Evolutionary conservation across 2,888 invertebrate genomes (phyloP).

Genomic region (Machimus atricapillus): DNA sequence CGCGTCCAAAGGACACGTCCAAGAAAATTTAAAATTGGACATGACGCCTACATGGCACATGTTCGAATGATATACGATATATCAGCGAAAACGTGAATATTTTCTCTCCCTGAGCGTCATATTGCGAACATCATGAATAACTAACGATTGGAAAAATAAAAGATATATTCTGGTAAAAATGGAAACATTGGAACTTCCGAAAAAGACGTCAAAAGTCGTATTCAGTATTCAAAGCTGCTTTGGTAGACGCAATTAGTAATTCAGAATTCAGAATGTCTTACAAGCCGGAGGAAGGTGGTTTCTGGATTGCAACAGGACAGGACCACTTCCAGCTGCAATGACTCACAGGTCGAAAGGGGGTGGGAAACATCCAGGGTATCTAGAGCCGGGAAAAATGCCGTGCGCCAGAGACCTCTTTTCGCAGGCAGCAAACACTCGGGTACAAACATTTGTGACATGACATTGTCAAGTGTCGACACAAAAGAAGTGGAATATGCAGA

Average conservation of each 20-base stretch:
- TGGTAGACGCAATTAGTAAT: background rate
- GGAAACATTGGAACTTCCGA: background rate
- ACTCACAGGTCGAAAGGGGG: background rate
- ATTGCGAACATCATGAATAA: background rate
- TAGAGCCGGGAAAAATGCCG: background rate
- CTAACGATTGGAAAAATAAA: background rate
- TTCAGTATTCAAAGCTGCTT: background rate
- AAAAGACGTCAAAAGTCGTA: background rate
- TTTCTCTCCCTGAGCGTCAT: background rate
- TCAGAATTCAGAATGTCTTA: background rate
- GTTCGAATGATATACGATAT: background rate
- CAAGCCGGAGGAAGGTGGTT: background rate
- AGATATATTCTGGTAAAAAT: background rate
- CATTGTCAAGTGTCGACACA: conserved; percentile 31
- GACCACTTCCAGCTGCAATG: background rate
- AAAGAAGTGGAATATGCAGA: conserved; percentile 26
- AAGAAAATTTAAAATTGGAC: background rate
- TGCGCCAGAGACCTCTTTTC: background rate
- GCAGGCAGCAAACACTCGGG: background rate
- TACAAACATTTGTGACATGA: conserved; percentile 1
- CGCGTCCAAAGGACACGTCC: background rate
- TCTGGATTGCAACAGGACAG: background rate
- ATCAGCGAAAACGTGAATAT: background rate
- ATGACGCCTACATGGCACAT: background rate
- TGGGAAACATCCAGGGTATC: background rate